Percentiles rank a stretch among this genome's conserved stretches.
These are phyloP conservation scores for Hydrolagus affinis DNA, from an alignment of 2,113 vertebrate genomes.

Conservation along the genomic window DNA sequence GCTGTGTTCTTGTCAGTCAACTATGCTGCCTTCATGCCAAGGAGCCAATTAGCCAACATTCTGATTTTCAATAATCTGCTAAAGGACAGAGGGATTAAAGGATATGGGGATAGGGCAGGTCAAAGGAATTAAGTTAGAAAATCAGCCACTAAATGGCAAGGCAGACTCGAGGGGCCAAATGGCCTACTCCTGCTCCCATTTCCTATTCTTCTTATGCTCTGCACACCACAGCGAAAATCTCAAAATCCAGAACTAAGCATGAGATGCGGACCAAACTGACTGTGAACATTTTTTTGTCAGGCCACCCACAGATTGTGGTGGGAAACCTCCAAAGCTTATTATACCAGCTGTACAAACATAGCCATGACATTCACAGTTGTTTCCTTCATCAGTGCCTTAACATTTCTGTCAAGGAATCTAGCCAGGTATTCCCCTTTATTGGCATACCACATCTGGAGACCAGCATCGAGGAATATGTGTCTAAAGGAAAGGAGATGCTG, in stretches of 20 bases:
- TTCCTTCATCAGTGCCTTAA: slow-evolving; percentile 26
- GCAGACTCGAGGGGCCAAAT: too few species aligned
- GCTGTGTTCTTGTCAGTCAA: too few species aligned
- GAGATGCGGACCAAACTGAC: not conserved
- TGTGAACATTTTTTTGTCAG: not conserved
- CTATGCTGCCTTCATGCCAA: too few species aligned
- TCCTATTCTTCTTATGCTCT: too few species aligned
- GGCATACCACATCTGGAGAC: slow-evolving; percentile 27
- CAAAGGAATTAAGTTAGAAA: too few species aligned
- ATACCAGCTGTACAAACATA: slow-evolving; percentile 25
- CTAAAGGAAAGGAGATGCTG: not conserved
- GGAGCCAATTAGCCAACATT: too few species aligned
- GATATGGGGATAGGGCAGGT: too few species aligned
- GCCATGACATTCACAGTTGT: slow-evolving; percentile 13
- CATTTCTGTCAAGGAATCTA: slow-evolving; percentile 21
- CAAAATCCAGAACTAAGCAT: not conserved
- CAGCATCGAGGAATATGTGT: slow-evolving; percentile 27
- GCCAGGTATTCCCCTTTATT: slow-evolving; percentile 30
- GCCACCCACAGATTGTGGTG: slow-evolving; percentile 25
- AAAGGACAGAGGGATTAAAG: too few species aligned
- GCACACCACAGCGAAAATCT: not conserved
- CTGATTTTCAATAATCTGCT: too few species aligned
- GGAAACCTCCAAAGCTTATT: slow-evolving; percentile 22
- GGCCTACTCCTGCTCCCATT: too few species aligned
- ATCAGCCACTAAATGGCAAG: too few species aligned